Percentiles rank a stretch among this genome's conserved stretches.
Conservation (phyloP, 2,888 invertebrate genomes). For the Thymelicus acteon region DNA sequence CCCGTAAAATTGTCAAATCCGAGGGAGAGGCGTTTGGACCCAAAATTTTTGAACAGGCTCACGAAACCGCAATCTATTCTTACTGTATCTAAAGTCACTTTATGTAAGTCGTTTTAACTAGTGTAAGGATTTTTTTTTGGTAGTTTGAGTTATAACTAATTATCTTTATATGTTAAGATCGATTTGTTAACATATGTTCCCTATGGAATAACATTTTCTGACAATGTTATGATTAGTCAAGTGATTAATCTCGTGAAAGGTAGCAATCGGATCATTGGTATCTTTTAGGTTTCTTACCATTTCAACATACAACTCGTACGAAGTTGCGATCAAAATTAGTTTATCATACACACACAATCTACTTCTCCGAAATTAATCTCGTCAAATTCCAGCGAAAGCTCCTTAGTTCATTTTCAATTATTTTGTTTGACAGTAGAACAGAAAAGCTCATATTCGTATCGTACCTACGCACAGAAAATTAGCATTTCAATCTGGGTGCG, state of each 20-base stretch:
- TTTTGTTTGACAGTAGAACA: slow-evolving; percentile 12
- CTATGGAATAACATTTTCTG: too few species aligned
- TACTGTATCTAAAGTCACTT: slow-evolving; percentile 52
- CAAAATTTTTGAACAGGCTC: slow-evolving; percentile 69
- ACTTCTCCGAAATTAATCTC: background rate
- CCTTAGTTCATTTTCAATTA: slow-evolving; percentile 12
- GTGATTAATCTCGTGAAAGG: too few species aligned
- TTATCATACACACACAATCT: background rate
- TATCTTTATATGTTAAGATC: too few species aligned
- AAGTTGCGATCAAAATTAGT: background rate
- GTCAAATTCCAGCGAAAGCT: slow-evolving; percentile 7
- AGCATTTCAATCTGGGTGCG: slow-evolving; percentile 76
- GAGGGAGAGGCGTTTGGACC: slow-evolving; percentile 70
- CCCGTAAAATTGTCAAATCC: slow-evolving; percentile 89
- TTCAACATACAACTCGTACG: too few species aligned
- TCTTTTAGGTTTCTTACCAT: too few species aligned
- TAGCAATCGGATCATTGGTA: too few species aligned
- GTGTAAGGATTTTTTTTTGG: background rate
- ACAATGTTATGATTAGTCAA: too few species aligned
- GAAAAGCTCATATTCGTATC: slow-evolving; percentile 20
- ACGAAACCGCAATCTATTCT: slow-evolving; percentile 43
- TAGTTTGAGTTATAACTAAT: background rate
- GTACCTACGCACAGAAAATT: slow-evolving; percentile 64
- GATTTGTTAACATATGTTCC: too few species aligned
- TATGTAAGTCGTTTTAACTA: slow-evolving; percentile 8